Percentiles rank a stretch among this genome's conserved stretches.
Conservation (phyloP, 2,113 vertebrate species). For the Cyanoderma ruficeps region DNA sequence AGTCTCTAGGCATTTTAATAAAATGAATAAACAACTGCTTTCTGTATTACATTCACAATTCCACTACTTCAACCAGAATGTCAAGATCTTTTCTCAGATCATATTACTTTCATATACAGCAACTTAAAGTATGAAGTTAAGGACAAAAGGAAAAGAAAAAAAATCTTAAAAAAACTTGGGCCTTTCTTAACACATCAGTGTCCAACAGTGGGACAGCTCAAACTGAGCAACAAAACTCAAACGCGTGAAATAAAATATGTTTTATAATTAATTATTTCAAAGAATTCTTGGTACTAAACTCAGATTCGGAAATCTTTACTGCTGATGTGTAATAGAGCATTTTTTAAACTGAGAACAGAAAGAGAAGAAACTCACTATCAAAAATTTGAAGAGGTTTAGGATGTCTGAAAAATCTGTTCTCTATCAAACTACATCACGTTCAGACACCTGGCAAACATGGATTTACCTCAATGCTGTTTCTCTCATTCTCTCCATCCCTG, state of each 20-base stretch:
- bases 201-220: not conserved
- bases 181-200: not conserved
- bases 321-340: not conserved
- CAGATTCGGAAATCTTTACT: not conserved
- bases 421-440: not conserved
- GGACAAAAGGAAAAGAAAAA: not conserved
- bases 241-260: not conserved
- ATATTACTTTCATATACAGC: not conserved
- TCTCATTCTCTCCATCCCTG: not conserved
- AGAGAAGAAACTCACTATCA: not conserved
- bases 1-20: not conserved
- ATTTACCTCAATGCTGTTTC: not conserved
- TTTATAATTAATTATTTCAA: not conserved
- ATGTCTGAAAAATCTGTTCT: not conserved
- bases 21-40: not conserved
- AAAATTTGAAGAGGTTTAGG: not conserved
- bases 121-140: not conserved
- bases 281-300: not conserved
- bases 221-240: not conserved
- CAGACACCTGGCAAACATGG: not conserved
- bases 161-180: not conserved
- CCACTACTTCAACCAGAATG: not conserved
- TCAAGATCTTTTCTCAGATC: not conserved
- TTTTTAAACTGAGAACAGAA: not conserved
- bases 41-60: not conserved